These are phyloP conservation scores for Ganaspis brasiliensis DNA, from an alignment of 2,888 invertebrate species.

Conservation along the genomic window DNA sequence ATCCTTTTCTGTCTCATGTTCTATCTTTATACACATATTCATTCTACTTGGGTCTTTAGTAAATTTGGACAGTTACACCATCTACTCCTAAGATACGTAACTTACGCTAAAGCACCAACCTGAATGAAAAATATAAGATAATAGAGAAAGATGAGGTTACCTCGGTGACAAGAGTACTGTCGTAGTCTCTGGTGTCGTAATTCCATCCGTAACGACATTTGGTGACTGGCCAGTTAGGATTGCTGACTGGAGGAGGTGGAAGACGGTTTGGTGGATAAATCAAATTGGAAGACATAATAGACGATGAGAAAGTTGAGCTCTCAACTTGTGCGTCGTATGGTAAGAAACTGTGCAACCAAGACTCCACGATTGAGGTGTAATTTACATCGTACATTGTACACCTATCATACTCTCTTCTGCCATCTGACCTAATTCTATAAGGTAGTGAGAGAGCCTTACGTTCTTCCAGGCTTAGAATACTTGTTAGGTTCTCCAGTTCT, in stretches of 20 bases:
- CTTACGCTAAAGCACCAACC: too few species aligned
- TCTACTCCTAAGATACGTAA: too few species aligned
- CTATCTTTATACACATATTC: too few species aligned
- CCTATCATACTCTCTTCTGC: conserved; percentile 79
- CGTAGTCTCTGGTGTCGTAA: conserved; percentile 84
- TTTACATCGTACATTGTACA: conserved; percentile 83
- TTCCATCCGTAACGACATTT: conserved; percentile 84
- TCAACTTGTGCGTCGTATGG: conserved; percentile 49
- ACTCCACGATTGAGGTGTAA: conserved; percentile 77
- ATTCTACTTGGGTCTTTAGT: too few species aligned
- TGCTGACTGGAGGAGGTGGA: conserved; percentile 73
- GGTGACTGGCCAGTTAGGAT: conserved; percentile 79
- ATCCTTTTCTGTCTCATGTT: too few species aligned
- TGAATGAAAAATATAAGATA: conserved; percentile 19
- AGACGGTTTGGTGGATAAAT: conserved; percentile 63
- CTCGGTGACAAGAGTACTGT: conserved; percentile 85
- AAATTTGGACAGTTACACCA: too few species aligned
- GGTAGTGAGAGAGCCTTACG: conserved; percentile 83
- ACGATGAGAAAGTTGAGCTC: conserved; percentile 28
- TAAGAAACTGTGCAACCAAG: conserved; percentile 67
- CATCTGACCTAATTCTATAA: conserved; percentile 77
- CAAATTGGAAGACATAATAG: conserved; percentile 61
- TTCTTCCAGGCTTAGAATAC: conserved; percentile 81
- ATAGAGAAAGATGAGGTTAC: conserved; percentile 79
- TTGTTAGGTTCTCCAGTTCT: conserved; percentile 80